Conservation (phyloP, 1,140 invertebrate genomes). For the Fopius arisanus region DNA sequence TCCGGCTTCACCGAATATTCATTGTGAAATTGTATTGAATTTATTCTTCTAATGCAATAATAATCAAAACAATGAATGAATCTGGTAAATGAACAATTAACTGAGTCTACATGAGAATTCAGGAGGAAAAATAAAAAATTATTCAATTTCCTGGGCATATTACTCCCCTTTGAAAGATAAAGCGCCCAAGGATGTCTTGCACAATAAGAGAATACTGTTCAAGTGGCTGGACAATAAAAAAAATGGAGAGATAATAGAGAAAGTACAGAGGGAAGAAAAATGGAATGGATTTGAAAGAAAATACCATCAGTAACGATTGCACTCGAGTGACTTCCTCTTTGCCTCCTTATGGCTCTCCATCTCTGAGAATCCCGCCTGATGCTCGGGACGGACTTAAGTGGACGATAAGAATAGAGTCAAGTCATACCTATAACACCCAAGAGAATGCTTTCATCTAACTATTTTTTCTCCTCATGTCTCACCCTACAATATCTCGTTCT, state of each 20-base stretch:
- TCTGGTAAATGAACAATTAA: no score
- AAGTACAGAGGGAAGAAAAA: background rate
- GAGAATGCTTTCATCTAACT: background rate
- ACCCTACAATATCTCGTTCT: background rate
- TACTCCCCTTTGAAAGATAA: background rate
- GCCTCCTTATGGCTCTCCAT: background rate
- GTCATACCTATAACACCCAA: constrained; percentile 11
- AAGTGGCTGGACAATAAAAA: background rate
- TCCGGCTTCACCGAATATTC: no score
- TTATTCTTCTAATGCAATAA: no score
- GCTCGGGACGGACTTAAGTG: background rate
- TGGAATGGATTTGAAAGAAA: constrained; percentile 11
- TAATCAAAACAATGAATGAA: no score
- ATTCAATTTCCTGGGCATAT: background rate
- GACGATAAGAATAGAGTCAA: constrained; percentile 16
- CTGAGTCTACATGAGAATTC: no score
- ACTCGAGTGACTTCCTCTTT: constrained; percentile 22
- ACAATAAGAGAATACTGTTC: background rate
- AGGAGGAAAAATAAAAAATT: no score
- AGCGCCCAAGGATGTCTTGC: background rate
- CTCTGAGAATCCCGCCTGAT: background rate
- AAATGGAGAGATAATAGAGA: background rate
- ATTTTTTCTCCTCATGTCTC: background rate
- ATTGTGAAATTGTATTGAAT: no score
- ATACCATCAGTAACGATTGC: constrained; percentile 19